Evolutionary conservation across 2,888 invertebrate species (phyloP), one percentile per base, ranked within the genome.

Genomic region (Liposcelis brunnea): DNA sequence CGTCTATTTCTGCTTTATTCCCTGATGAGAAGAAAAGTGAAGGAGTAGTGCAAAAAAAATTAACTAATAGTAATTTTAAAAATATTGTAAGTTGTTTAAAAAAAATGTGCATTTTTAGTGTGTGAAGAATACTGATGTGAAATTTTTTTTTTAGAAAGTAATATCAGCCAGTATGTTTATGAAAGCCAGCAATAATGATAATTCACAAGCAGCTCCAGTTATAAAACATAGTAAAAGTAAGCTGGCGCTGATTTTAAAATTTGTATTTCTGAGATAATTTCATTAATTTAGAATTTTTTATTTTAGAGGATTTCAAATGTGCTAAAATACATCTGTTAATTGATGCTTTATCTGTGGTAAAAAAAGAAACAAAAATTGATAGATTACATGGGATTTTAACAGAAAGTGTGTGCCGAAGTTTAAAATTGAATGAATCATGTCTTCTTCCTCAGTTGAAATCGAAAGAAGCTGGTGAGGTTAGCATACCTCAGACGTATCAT

Each of bases 301-400:
- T 32, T 11, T 52, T 64, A 63, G 56, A 51, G 54, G 59, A 19
- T 60, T 63, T 36, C 62, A 65, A 48, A 64, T 26, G 26, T 26
- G 64, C 53, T 47, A 69, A 70, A 52, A 72, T 80, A 59, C 72
- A 75, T 10, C 58, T 81, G 36, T 67, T 72, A 56, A 66, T 85
- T 48, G 83, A 85, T 60, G 71, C 79, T 0, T 62, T 85, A 55
- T 77, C 81, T 1, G 70, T 84, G 58, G 72, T 83, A 7, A 74
- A 75, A 55, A 68, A 74, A 46, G 71, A 71, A 51, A 73, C 75
- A 1, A 75, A 72, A 55, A 60, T 78, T 33, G 61, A 69, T 47
- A 71, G 77, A 36, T 58, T 85, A 1, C 84, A 84, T 59, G 76
- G 75, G 50, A 75, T 81, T 51, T 63, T 85, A 4, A 76, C 83